Evolutionary conservation across 1,140 invertebrate genomes (phyloP), one percentile per base, ranked within the genome.

Genomic region (Aphelenchoides fujianensis): DNA sequence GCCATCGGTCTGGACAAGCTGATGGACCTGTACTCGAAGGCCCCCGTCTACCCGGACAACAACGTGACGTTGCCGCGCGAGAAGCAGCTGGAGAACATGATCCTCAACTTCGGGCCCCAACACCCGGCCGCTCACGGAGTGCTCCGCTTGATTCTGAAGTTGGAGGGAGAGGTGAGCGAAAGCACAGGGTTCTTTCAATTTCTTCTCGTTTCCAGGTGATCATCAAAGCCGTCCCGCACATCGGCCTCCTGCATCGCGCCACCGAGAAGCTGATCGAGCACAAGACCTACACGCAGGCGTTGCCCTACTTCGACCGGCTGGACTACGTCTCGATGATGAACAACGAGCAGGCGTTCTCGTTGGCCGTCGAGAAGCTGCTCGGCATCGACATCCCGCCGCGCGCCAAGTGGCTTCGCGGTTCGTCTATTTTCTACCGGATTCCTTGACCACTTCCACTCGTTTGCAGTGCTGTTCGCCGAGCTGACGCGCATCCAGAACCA

Each of bases 271-370:
- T 98, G 1, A 97, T 98, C 73, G 95, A 98, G 86, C 94, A 98
- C 85, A 98, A 98, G 86, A 98, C 95, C 0, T 98, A 97, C 84
- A 93, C 91, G 2, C 93, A 98, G 87, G 94, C 95, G 0, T 86
- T 98, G 67, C 96, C 96, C 0, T 98, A 98, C 85, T 97, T 98
- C 85, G 95, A 98, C 87, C 90, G 96, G 1, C 87, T 98, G n/a
- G 96, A 98, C 86, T 98, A 98, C 84, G 94, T 97, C 0, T 97
- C 94, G 0, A 98, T 98, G 95, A 98, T 98, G 95, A 93, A 91
- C 86, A 98, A 98, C 85, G 96, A 98, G 85, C 94, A 98, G 82
- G 93, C 92, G 80, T 98, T 91, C 86, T 94, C 93, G 7, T 82
- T 98, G 62, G 95, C 95, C 3, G 90, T 98, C 5, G 95, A 98